Conservation (phyloP, 1,140 invertebrate species). For the Aphelinus certus region DNA sequence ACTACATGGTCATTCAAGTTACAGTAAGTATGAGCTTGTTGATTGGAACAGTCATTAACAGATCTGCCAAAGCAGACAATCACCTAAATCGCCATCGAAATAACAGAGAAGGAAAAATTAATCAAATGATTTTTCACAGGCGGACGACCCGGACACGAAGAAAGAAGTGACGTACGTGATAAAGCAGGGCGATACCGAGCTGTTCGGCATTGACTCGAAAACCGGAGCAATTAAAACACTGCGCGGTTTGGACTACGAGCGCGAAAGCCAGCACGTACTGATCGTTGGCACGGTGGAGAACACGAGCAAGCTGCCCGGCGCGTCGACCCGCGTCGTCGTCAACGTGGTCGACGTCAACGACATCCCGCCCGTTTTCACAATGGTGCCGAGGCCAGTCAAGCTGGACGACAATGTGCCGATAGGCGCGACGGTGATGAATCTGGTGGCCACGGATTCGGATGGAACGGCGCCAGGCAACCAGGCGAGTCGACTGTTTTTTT, state of each 20-base stretch:
- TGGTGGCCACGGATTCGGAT: constrained; percentile 83
- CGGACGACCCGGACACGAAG: constrained; percentile 81
- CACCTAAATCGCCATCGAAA: no score
- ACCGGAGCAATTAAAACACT: constrained; percentile 81
- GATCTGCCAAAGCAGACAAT: no score
- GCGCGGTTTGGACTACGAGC: constrained; percentile 82
- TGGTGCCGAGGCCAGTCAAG: constrained; percentile 80
- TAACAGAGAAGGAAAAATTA: background rate
- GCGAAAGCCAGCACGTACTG: constrained; percentile 76
- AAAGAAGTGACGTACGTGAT: constrained; percentile 87
- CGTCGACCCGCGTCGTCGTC: constrained; percentile 79
- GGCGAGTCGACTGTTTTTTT: constrained; percentile 60
- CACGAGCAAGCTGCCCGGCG: constrained; percentile 72
- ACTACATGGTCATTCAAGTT: constrained; percentile 81
- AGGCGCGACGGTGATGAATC: constrained; percentile 80
- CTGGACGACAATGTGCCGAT: constrained; percentile 84
- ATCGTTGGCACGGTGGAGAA: constrained; percentile 86
- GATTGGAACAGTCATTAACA: background rate
- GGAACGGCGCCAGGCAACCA: constrained; percentile 84
- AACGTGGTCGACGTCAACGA: constrained; percentile 85
- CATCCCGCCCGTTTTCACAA: constrained; percentile 85
- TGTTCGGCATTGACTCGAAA: constrained; percentile 84
- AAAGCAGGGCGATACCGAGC: constrained; percentile 79
- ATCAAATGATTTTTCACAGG: constrained; percentile 57
- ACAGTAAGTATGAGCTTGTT: constrained; percentile 55